Percentiles rank a stretch among this genome's conserved stretches.
phyloP scores from a whole-genome alignment of 2,113 vertebrate genomes.

The Axis porcinus region DNA sequence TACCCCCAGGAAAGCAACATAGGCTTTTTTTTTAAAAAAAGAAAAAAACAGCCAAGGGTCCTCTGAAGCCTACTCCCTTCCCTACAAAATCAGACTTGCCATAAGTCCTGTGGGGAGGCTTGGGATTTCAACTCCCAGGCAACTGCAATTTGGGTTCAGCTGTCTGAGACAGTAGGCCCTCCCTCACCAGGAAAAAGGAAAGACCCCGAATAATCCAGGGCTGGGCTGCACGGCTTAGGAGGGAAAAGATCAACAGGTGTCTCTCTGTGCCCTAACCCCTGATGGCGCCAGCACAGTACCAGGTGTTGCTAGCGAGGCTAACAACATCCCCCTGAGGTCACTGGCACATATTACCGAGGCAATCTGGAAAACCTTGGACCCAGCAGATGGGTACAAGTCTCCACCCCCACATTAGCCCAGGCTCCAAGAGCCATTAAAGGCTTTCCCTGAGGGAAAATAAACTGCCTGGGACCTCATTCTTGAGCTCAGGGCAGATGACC shows the following conservation, averaged over 20 bases:
- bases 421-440: background rate
- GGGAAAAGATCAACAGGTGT: background rate
- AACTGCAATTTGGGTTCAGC: fast-evolving
- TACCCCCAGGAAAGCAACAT: background rate
- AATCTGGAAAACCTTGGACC: background rate
- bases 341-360: fast-evolving
- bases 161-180: background rate
- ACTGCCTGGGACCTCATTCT: background rate
- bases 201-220: no score
- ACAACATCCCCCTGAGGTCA: background rate
- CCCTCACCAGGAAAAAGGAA: background rate
- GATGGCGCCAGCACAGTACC: background rate
- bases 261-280: background rate
- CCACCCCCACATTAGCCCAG: fast-evolving
- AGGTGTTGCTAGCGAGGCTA: background rate
- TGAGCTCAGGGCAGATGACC: background rate
- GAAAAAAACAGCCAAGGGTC: background rate
- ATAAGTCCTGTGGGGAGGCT: background rate
- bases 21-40: background rate
- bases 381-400: no score
- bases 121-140: background rate
- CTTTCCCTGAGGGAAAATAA: background rate
- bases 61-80: background rate
- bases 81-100: background rate
- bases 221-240: background rate